phyloP scores from a whole-genome alignment of 2,113 vertebrate species.

The Lampris megalopsis region DNA sequence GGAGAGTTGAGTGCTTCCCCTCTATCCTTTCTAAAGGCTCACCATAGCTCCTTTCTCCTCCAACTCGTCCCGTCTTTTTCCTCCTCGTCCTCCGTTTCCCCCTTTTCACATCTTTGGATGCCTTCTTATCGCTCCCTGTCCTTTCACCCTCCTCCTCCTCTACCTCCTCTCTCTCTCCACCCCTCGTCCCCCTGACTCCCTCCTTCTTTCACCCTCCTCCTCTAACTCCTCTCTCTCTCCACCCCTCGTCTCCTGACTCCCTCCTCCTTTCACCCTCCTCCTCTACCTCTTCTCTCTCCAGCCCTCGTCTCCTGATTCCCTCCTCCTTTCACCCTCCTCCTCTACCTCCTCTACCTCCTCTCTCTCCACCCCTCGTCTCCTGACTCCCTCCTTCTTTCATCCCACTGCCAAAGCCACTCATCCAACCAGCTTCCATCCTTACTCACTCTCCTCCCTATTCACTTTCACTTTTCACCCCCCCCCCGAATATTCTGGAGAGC shows the following conservation, averaged over 20 bases:
- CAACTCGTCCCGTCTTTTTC: neutral
- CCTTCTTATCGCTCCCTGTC: neutral
- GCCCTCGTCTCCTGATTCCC: neutral
- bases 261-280: conserved; percentile 6
- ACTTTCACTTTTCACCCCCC: neutral
- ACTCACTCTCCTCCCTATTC: neutral
- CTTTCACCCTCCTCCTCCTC: neutral
- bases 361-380: neutral
- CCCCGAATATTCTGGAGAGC: conserved; percentile 72
- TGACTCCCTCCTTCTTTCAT: conserved; percentile 23
- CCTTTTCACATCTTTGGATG: neutral
- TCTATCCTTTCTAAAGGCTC: conserved; percentile 7
- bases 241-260: neutral
- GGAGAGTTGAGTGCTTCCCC: neutral
- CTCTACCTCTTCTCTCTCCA: conserved; percentile 4
- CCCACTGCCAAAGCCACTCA: neutral
- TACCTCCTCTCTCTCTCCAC: neutral
- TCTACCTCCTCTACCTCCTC: neutral
- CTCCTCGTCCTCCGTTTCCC: neutral
- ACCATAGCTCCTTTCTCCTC: neutral
- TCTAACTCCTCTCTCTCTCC: neutral
- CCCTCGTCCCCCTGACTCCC: neutral
- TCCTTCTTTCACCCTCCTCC: neutral
- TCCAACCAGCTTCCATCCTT: neutral
- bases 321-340: neutral